A percentile compares a stretch with the other conserved stretches of the same genome.
phyloP scores from a whole-genome alignment of 1,140 invertebrate genomes.

The Polypedilum vanderplanki region DNA sequence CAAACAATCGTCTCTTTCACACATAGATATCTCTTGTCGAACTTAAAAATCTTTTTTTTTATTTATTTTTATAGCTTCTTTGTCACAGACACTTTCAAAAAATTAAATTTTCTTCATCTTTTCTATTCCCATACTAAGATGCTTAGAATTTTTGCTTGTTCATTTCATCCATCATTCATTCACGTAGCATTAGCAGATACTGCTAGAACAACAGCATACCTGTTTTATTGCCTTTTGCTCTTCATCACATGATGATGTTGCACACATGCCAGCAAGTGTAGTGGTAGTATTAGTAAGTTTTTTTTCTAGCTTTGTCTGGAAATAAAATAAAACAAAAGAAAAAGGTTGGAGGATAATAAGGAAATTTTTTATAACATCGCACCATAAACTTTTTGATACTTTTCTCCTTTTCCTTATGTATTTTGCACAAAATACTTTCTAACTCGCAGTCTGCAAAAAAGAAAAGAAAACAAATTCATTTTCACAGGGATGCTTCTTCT shows the following conservation, averaged over 20 bases:
- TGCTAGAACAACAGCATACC: no score
- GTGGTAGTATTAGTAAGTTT: neutral
- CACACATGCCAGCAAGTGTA: neutral
- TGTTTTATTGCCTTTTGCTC: neutral
- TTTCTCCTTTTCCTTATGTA: constrained; percentile 1
- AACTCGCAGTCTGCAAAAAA: neutral
- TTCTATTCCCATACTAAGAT: no score
- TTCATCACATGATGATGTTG: neutral
- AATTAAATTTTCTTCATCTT: no score
- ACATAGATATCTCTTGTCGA: no score
- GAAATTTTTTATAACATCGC: neutral
- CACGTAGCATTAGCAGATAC: no score
- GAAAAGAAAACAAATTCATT: neutral
- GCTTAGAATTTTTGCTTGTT: no score
- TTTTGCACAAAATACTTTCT: neutral
- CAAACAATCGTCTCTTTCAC: no score
- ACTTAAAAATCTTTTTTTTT: no score
- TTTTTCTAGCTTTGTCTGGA: neutral
- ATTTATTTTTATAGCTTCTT: no score
- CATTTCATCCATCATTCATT: no score
- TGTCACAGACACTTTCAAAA: no score
- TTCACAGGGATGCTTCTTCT: neutral
- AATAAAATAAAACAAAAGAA: neutral
- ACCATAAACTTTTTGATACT: neutral
- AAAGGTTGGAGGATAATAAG: neutral